Evolutionary conservation across 2,113 vertebrate species (phyloP).

Genomic region (Dermatemys mawii): DNA sequence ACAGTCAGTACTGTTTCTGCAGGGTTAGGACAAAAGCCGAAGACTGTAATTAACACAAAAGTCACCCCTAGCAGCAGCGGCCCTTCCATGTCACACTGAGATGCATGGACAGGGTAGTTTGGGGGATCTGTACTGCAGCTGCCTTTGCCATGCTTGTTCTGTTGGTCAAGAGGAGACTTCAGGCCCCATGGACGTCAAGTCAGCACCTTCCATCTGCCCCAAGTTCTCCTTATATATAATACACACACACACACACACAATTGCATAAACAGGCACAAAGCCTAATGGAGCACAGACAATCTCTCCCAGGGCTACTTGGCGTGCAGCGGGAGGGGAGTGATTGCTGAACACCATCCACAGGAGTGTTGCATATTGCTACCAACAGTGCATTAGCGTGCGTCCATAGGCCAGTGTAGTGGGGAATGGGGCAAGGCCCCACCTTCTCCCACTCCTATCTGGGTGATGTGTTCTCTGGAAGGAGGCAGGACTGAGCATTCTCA

Average conservation of each 20-base stretch:
- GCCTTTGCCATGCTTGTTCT: not conserved
- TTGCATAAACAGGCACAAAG: accelerated
- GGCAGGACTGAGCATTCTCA: not conserved
- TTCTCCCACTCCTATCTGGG: not conserved
- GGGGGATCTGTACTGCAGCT: not conserved
- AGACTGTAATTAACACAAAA: not conserved
- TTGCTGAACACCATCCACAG: not conserved
- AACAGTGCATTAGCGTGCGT: not conserved
- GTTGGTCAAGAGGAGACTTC: not conserved
- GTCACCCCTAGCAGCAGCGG: not conserved
- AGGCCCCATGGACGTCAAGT: not conserved
- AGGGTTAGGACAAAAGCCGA: accelerated
- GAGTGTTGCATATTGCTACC: not conserved
- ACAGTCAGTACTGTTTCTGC: not conserved
- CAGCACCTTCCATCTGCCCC: not conserved
- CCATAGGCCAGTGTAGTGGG: not conserved
- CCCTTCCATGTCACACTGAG: not conserved
- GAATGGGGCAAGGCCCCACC: not conserved
- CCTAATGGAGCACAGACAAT: accelerated
- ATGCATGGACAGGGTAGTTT: not conserved
- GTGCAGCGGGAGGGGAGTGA: not conserved
- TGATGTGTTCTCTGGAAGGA: not conserved
- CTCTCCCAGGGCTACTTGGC: not conserved
- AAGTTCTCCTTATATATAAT: too few relatives aligned
- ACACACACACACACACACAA: accelerated